Evolutionary conservation across 2,888 invertebrate genomes (phyloP), one percentile per base, ranked within the genome.

Genomic region (Trichogramma dendrolimi): DNA sequence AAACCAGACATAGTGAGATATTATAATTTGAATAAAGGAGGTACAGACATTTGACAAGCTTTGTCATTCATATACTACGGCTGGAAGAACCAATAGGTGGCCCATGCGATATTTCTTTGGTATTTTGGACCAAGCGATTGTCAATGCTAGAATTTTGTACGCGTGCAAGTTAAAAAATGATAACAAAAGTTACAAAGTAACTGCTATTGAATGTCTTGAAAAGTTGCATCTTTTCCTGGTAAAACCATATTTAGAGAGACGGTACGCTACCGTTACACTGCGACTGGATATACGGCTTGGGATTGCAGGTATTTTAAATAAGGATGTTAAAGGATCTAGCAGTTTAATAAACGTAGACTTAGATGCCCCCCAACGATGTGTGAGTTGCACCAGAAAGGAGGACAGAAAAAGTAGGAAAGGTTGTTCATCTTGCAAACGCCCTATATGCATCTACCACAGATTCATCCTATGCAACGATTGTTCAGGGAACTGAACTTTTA

Each of bases 11-110:
- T 68, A 8, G 60, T 71, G 2, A 8, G 60, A 14, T 65, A 63
- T 42, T 70, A 71, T 56, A 70, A 71, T 49, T 51, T 14, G 38
- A 71, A 64, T 8, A 70, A 69, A 62, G 67, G 67, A 46, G 67
- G 68, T 39, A 68, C 67, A 10, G 70, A 70, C 44, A n/a, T n/a
- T n/a, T n/a, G n/a, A n/a, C n/a, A n/a, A n/a, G n/a, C n/a, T n/a
- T n/a, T n/a, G n/a, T n/a, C 64, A 67, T 54, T 55, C 52, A 1
- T 65, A 66, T 58, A 61, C 69, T 14, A 58, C 55, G 5, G 14
- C 3, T 42, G n/a, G 44, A 47, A 59, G 52, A 55, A 67, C 65
- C 11, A 62, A 64, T 48, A 41, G 69, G 44, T 71, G 71, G 70
- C 67, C 69, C 11, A 40, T 68, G 50, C 38, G 68, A 43, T 50